Evolutionary conservation across 2,113 vertebrate species (phyloP), one percentile per base, ranked within the genome.

Genomic region (Pavo muticus): DNA sequence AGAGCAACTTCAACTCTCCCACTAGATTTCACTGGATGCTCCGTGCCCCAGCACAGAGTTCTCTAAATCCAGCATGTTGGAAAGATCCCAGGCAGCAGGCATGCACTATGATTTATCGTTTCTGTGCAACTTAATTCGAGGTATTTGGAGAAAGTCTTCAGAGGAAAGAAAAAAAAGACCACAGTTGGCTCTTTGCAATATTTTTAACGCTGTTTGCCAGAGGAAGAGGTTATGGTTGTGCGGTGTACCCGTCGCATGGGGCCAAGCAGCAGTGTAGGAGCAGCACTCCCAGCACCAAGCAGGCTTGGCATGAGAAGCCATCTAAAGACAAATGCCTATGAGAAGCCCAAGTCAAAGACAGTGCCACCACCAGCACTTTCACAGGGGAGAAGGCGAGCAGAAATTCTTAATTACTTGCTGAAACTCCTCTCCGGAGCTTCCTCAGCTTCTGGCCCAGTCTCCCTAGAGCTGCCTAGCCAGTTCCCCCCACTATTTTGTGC

Each of bases 191-290:
- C 44, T n/a, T 60, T 56, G 32, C 68, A 84, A n/a, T 88, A 57
- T 64, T 93, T 88, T 90, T 64, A 74, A 73, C 60, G 17, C 61
- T 81, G 75, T 68, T 85, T 90, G 52, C 39, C 50, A 83, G 35
- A 92, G 82, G 82, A 96, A 91, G 82, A 91, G 52, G 61, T 90
- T 83, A 56, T 23, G 42, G 82, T 23, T 68, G 52, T 86, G 78
- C 40, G 79, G 76, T 72, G 44, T 90, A 87, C 50, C 61, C 3
- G 0, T 45, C 45, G 1, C 61, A 35, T 0, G 0, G 39, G 25
- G 65, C 72, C 80, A 86, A 84, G 74, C 0, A 2, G 67, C 59
- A 54, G 20, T 2, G 3, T 59, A 78, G 74, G 0, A 84, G 48
- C 4, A 20, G 60, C 39, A 14, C 25, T n/a, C 89, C 45, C 37